Evolutionary conservation across 2,113 vertebrate species (phyloP), one percentile per base, ranked within the genome.

Genomic region (Terrapene triunguis): DNA sequence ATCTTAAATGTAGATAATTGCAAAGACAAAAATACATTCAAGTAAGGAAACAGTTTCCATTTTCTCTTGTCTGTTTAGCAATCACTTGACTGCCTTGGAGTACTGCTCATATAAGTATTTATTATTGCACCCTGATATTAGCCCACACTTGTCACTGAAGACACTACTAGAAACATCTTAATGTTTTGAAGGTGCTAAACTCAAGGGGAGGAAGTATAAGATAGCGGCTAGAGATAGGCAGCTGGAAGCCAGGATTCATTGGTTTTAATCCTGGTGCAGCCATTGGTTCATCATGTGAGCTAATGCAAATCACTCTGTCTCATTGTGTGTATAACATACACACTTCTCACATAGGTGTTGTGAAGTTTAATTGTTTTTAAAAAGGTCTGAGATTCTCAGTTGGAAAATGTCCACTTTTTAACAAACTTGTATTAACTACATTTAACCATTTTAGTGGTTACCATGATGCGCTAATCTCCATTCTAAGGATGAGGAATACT

Each of bases 1-100:
- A 51, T 17, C 69, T 87, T 94, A 90, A 91, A 89, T 50, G 95
- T 97, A 95, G 25, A 25, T 92, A 96, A 92, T 65, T 97, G 93
- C 76, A 89, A 95, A n/a, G 87, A 65, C 27, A 94, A 93, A 59
- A 94, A 89, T n/a, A 17, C 72, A 62, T 42, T 50, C 76, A 87
- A 91, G 6, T 27, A 38, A 24, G 59, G 78, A 2, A 38, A 53
- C 69, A 76, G 4, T 1, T 13, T 78, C 50, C 80, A 0, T 86
- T 95, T 94, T 59, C 85, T 62, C 22, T 55, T 84, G 57, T 50
- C 85, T 86, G 8, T 95, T 87, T 57, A 79, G 24, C 11, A 6
- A 59, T n/a, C 62, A 47, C 8, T 90, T 89, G 79, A 6, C 29
- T 94, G 25, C 51, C 47, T 55, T 81, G 22, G 44, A 29, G 32